Conservation (phyloP, 2,113 vertebrate species). For the Coptodon bakossiorum region DNA sequence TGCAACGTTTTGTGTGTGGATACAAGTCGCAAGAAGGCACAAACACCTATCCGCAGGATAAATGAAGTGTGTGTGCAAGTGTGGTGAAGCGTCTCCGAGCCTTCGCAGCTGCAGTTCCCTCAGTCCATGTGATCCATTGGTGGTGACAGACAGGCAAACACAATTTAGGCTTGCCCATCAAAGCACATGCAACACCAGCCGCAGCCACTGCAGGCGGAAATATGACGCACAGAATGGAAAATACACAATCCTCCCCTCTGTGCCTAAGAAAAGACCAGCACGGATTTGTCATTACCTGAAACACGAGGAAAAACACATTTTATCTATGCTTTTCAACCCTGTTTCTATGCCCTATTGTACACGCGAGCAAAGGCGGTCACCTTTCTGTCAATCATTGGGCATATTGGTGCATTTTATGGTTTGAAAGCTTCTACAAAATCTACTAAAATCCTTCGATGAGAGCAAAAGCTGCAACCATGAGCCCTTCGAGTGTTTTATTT, state of each 20-base stretch:
- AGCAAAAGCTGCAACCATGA: neutral
- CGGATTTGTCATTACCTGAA: neutral
- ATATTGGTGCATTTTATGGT: neutral
- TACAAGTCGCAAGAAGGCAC: neutral
- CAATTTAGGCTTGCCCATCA: constrained; percentile 50
- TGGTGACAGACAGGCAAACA: constrained; percentile 61
- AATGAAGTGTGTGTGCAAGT: constrained; percentile 21
- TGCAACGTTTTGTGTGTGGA: neutral
- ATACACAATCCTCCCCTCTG: neutral
- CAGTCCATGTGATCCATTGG: constrained; percentile 37
- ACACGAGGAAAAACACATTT: neutral
- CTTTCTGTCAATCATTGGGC: neutral
- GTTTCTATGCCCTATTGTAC: neutral
- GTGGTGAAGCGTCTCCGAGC: constrained; percentile 34
- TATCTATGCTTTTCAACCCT: neutral
- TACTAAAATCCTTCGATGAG: neutral
- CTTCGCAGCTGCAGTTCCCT: constrained; percentile 29
- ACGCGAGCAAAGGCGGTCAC: neutral
- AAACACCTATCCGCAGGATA: constrained; percentile 18
- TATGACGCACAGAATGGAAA: constrained; percentile 15
- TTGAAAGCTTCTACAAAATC: neutral
- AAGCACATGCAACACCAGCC: constrained; percentile 39
- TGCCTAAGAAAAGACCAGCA: neutral
- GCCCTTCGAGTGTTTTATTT: neutral
- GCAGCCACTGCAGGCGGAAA: constrained; percentile 18